Percentiles rank a stretch among this genome's conserved stretches.
Conservation (phyloP, 2,797 vertebrate genomes). For the Acanthornis magna region DNA sequence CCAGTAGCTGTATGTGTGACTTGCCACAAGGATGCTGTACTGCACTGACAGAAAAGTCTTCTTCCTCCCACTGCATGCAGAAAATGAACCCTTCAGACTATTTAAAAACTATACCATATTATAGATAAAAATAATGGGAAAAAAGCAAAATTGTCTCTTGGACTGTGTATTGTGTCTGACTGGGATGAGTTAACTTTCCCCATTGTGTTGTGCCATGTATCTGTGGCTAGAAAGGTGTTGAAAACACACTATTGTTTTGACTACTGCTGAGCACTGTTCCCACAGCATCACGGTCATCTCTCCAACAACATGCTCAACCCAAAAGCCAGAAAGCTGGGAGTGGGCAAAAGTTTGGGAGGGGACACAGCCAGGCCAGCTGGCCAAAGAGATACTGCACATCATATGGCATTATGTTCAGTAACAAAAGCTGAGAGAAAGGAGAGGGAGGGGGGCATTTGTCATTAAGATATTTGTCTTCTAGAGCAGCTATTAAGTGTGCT, state of each 20-base stretch:
- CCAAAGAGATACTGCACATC: not conserved
- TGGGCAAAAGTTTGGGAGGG: not conserved
- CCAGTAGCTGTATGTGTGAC: not conserved
- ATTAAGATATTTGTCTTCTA: not conserved
- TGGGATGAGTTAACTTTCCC: not conserved
- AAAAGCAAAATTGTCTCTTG: not conserved
- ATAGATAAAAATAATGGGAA: not conserved
- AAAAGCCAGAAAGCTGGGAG: not conserved
- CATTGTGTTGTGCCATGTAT: not conserved
- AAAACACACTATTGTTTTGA: not conserved
- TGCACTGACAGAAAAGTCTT: not conserved
- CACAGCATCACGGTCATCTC: not conserved
- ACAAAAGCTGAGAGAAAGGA: not conserved
- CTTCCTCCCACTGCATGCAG: too few relatives aligned
- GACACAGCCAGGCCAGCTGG: not conserved
- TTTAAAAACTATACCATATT: not conserved
- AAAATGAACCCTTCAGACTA: not conserved
- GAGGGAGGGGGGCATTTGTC: rapidly evolving
- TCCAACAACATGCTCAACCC: rapidly evolving
- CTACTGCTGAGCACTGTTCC: not conserved
- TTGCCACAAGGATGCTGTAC: not conserved
- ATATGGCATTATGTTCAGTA: not conserved
- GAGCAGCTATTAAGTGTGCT: not conserved
- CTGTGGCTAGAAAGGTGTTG: not conserved
- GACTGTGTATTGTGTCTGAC: not conserved